These are phyloP conservation scores for Agriotes lineatus DNA, from an alignment of 2,888 invertebrate genomes.

Conservation along the genomic window DNA sequence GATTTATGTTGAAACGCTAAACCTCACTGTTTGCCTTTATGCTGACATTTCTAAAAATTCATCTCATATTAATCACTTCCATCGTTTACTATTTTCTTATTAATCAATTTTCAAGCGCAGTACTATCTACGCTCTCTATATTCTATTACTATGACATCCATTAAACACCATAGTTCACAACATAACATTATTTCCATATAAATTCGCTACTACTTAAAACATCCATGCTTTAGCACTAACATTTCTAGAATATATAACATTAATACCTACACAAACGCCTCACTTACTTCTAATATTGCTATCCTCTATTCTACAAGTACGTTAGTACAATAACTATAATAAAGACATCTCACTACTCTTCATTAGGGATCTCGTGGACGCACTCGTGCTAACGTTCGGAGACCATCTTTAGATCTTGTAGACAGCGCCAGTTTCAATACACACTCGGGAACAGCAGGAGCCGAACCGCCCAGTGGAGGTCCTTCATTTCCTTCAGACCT, in stretches of 20 bases:
- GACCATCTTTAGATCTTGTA: constrained; percentile 84
- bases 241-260: too few relatives aligned
- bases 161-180: too few relatives aligned
- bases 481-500: constrained; percentile 71
- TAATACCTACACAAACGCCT: not conserved
- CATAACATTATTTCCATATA: too few relatives aligned
- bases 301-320: not conserved
- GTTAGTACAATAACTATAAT: not conserved
- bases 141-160: too few relatives aligned
- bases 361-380: constrained; percentile 60
- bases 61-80: not conserved
- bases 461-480: constrained; percentile 63
- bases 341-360: not conserved
- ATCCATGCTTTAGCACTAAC: too few relatives aligned
- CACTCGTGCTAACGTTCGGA: constrained; percentile 74
- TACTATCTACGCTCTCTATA: too few relatives aligned
- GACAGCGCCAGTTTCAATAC: constrained; percentile 88
- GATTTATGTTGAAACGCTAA: too few relatives aligned
- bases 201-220: too few relatives aligned
- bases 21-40: not conserved
- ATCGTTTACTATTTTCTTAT: too few relatives aligned
- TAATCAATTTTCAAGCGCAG: too few relatives aligned
- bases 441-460: constrained; percentile 71
- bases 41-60: not conserved
- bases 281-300: not conserved